These are phyloP conservation scores for Dryoscopus gambensis DNA, from an alignment of 2,113 vertebrate species.

Conservation along the genomic window DNA sequence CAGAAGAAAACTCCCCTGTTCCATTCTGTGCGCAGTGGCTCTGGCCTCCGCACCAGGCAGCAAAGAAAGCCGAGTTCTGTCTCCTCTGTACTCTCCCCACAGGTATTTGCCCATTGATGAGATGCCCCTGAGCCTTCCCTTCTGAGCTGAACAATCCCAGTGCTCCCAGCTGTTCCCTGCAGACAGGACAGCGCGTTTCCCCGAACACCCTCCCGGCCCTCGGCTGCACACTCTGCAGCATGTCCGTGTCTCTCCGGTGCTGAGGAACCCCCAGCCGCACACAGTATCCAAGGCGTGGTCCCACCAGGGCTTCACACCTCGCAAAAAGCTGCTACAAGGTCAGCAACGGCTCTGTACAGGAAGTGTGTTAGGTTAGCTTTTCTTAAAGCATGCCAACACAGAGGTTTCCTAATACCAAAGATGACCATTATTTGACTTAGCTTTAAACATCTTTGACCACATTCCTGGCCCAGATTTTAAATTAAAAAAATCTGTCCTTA, in stretches of 20 bases:
- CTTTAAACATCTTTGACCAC: background rate
- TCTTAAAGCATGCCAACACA: background rate
- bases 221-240: accelerated
- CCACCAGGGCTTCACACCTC: background rate
- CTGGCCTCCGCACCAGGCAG: background rate
- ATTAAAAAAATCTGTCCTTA: background rate
- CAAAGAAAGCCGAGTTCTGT: background rate
- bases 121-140: no score
- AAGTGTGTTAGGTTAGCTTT: background rate
- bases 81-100: background rate
- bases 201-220: background rate
- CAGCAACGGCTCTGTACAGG: background rate
- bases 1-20: background rate
- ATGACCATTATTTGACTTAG: background rate
- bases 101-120: background rate
- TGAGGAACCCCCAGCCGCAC: background rate
- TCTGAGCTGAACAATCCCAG: background rate
- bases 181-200: background rate
- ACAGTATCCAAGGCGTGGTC: accelerated
- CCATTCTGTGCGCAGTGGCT: no score
- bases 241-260: accelerated
- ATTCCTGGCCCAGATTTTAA: background rate
- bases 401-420: background rate
- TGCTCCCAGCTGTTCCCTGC: background rate
- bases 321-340: background rate